Conservation (phyloP, 1,140 invertebrate genomes). For the Polyergus mexicanus region DNA sequence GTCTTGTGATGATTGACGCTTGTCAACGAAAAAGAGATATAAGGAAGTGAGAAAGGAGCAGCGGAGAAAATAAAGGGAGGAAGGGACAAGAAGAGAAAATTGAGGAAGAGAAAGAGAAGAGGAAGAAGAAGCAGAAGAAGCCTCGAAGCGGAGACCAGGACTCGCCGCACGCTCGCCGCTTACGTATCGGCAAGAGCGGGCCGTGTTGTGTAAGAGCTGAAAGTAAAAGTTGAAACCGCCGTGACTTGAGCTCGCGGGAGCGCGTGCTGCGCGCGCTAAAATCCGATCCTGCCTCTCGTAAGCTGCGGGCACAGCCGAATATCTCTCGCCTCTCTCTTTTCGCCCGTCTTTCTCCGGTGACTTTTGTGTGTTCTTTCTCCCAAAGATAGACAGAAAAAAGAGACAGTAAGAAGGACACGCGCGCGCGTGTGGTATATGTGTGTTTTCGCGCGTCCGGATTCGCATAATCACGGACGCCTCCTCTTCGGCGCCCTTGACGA, state of each 20-base stretch:
- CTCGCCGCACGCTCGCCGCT: slow-evolving; percentile 63
- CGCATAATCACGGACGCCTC: slow-evolving; percentile 20
- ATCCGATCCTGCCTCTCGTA: slow-evolving; percentile 80
- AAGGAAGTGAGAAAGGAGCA: neutral
- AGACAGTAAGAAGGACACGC: slow-evolving; percentile 2
- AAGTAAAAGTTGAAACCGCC: slow-evolving; percentile 87
- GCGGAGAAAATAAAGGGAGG: neutral
- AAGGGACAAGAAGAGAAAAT: neutral
- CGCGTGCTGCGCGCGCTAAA: slow-evolving; percentile 83
- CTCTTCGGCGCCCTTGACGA: slow-evolving; percentile 35
- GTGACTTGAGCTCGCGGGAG: slow-evolving; percentile 79
- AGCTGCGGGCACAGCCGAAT: slow-evolving; percentile 77
- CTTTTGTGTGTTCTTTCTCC: slow-evolving; percentile 35
- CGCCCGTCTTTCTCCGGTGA: slow-evolving; percentile 40
- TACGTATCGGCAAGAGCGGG: slow-evolving; percentile 78
- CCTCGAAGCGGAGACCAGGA: slow-evolving; percentile 47
- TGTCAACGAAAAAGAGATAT: neutral
- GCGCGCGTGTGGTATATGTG: neutral
- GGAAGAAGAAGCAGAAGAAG: slow-evolving; percentile 46
- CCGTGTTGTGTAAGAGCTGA: slow-evolving; percentile 86
- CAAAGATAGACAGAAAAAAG: neutral
- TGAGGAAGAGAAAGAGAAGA: neutral
- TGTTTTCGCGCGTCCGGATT: slow-evolving; percentile 6
- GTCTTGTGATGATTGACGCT: neutral
- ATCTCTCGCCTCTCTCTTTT: slow-evolving; percentile 73